These are phyloP conservation scores for Oscheius sp. DNA, from an alignment of 2,888 invertebrate genomes.

Conservation along the genomic window DNA sequence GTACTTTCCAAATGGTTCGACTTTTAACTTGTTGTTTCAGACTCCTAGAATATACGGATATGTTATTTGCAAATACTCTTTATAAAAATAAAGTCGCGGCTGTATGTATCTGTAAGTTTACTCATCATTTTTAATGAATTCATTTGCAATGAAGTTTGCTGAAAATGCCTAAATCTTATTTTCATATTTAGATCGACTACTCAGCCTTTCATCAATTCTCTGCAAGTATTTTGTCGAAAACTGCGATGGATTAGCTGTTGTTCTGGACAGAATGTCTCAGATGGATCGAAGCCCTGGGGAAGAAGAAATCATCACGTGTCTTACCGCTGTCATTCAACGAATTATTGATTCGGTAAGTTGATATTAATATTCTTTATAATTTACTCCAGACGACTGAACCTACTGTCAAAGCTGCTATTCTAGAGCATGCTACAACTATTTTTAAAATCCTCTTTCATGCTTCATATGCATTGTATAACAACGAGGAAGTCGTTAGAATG, in stretches of 20 bases:
- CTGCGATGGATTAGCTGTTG: slow-evolving; percentile 4
- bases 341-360: not conserved
- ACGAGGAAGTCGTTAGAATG: slow-evolving; percentile 3
- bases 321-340: not conserved
- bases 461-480: slow-evolving; percentile 27
- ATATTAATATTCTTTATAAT: too few relatives aligned
- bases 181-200: slow-evolving; percentile 17
- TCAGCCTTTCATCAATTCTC: slow-evolving; percentile 10
- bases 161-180: too few relatives aligned
- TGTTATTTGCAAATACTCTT: slow-evolving; percentile 7
- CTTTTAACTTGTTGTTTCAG: not conserved
- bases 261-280: slow-evolving; percentile 24
- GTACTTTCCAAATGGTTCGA: not conserved
- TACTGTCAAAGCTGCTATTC: not conserved
- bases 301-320: slow-evolving; percentile 22
- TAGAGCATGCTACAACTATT: not conserved
- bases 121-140: not conserved
- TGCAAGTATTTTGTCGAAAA: not conserved
- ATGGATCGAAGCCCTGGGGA: slow-evolving; percentile 23
- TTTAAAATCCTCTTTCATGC: slow-evolving; percentile 27
- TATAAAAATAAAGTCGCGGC: slow-evolving; percentile 24
- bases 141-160: too few relatives aligned
- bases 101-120: slow-evolving; percentile 10
- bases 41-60: slow-evolving; percentile 8
- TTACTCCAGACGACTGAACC: not conserved